Evolutionary conservation across 2,888 invertebrate genomes (phyloP).

Genomic region (Limnephilus rhombicus): DNA sequence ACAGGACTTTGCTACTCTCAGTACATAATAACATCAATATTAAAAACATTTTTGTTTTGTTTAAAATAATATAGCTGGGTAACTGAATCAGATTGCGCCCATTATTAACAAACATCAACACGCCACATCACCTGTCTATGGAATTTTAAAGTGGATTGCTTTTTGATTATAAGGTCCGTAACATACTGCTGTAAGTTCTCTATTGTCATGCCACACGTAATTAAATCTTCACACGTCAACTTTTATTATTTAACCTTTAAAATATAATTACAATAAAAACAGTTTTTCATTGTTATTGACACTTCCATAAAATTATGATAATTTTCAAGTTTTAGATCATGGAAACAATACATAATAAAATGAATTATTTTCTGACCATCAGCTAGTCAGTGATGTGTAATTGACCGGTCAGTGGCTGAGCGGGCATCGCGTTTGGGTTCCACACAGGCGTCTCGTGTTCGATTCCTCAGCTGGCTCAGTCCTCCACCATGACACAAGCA

Average conservation of each 20-base stretch:
- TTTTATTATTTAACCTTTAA: background rate
- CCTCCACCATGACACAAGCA: no score
- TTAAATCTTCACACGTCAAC: background rate
- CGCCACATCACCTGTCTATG: background rate
- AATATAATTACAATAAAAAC: background rate
- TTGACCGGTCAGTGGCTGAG: no score
- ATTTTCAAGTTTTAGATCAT: background rate
- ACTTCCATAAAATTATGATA: background rate
- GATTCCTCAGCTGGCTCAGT: no score
- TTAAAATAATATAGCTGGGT: background rate
- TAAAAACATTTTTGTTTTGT: background rate
- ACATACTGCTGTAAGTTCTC: background rate
- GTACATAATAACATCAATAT: no score
- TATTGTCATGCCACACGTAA: background rate
- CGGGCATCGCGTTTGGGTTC: no score
- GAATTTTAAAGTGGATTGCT: constrained; percentile 10
- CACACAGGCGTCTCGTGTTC: no score
- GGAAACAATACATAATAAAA: background rate
- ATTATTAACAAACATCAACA: background rate
- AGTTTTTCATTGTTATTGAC: background rate
- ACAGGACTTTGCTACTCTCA: no score
- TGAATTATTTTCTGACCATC: background rate
- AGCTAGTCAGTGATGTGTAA: background rate
- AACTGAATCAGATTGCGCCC: background rate
- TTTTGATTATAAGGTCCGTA: constrained; percentile 21